Evolutionary conservation across 2,797 vertebrate genomes (phyloP).

Genomic region (Simalia tracyae): DNA sequence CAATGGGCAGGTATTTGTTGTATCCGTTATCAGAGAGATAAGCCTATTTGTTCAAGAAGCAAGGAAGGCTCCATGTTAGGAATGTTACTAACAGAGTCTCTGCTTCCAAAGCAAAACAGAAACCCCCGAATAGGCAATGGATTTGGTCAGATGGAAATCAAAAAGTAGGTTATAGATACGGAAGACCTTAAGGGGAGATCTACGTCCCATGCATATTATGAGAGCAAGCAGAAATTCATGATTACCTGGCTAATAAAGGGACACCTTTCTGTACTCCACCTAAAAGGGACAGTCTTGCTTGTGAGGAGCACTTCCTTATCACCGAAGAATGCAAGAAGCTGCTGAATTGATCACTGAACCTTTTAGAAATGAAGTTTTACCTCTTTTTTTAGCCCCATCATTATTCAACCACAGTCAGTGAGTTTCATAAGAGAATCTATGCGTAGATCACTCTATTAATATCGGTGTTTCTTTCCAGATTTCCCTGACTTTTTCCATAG

Average conservation of each 20-base stretch:
- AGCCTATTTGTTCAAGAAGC: neutral
- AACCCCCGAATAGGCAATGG: no score
- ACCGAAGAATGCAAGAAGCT: neutral
- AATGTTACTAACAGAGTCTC: neutral
- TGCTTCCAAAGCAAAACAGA: neutral
- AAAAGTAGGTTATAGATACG: no score
- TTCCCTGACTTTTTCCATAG: constrained; percentile 88
- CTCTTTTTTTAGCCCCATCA: neutral
- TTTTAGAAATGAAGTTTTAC: neutral
- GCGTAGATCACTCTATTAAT: neutral
- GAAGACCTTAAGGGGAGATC: neutral
- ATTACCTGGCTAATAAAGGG: neutral
- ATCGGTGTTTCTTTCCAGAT: constrained; percentile 72
- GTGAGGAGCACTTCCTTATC: neutral
- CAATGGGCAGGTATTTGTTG: neutral
- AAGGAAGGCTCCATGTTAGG: neutral
- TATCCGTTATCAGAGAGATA: neutral
- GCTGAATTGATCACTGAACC: neutral
- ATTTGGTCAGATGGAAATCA: no score
- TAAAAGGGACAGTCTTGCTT: no score
- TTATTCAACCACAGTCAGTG: neutral
- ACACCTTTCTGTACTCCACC: neutral
- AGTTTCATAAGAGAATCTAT: neutral
- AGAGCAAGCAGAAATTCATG: neutral
- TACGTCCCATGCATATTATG: neutral